A percentile compares a stretch with the other conserved stretches of the same genome.
These are phyloP conservation scores for Ictidomys tridecemlineatus DNA, from an alignment of 2,113 vertebrate species.

Conservation along the genomic window DNA sequence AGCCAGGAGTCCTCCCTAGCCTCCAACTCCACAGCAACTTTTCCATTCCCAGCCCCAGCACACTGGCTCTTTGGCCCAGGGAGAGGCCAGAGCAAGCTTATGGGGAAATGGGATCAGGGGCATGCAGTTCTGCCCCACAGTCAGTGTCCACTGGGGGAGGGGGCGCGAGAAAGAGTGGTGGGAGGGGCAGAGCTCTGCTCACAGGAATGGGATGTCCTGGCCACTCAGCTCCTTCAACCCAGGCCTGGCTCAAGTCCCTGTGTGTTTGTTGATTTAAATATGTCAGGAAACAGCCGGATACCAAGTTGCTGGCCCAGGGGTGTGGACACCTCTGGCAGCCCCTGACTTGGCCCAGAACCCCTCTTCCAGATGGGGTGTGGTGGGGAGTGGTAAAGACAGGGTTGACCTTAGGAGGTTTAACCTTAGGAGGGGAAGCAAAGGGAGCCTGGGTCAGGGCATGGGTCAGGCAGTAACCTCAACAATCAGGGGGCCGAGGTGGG, in stretches of 20 bases:
- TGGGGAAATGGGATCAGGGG: constrained; percentile 56
- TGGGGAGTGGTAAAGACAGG: constrained; percentile 12
- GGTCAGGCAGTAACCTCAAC: background rate
- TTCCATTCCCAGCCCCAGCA: background rate
- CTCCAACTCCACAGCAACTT: constrained; percentile 13
- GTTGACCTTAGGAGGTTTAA: background rate
- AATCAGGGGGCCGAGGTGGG: background rate
- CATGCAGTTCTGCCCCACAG: background rate
- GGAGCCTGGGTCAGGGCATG: background rate
- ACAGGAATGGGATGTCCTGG: background rate
- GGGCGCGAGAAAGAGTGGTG: background rate
- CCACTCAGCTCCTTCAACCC: background rate
- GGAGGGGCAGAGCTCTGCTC: background rate
- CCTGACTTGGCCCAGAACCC: constrained; percentile 51
- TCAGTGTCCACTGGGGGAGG: background rate
- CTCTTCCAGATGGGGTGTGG: constrained; percentile 6
- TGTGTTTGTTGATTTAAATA: constrained; percentile 67
- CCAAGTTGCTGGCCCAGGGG: background rate
- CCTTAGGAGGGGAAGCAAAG: constrained; percentile 2
- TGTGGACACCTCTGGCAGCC: constrained; percentile 62
- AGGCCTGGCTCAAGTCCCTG: constrained; percentile 3
- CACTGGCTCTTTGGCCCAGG: background rate
- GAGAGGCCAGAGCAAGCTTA: background rate
- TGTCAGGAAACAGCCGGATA: constrained; percentile 55
- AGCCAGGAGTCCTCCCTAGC: background rate